A percentile compares a stretch with the other conserved stretches of the same genome.
Evolutionary conservation across 2,888 invertebrate genomes (phyloP).

Genomic region (Ochropleura leucogaster): DNA sequence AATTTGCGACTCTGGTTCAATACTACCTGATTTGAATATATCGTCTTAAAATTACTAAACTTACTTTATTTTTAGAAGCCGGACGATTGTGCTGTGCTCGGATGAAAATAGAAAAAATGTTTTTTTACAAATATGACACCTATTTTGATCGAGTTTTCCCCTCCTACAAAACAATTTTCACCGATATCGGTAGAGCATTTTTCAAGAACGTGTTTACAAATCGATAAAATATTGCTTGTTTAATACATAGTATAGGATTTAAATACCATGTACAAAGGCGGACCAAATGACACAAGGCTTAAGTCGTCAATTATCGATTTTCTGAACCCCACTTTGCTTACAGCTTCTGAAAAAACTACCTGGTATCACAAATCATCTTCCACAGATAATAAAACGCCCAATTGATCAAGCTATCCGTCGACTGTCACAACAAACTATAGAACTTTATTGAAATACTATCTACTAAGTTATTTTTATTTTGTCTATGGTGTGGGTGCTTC

Average conservation of each 20-base stretch:
- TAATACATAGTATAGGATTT: too few species aligned
- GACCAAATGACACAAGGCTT: not conserved
- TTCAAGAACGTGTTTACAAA: too few species aligned
- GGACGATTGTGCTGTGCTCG: too few species aligned
- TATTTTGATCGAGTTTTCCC: too few species aligned
- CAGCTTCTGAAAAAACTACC: not conserved
- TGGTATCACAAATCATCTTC: not conserved
- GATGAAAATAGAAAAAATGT: too few species aligned
- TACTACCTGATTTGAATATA: conserved; percentile 1
- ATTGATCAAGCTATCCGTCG: conserved; percentile 60
- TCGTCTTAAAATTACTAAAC: not conserved
- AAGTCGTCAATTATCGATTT: not conserved
- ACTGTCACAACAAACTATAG: conserved; percentile 19
- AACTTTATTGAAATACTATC: conserved; percentile 53
- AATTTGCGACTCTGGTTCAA: not conserved
- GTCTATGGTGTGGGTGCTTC: conserved; percentile 52
- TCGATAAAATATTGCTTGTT: too few species aligned
- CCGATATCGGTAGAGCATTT: too few species aligned
- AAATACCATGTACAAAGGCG: not conserved
- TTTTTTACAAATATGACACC: too few species aligned
- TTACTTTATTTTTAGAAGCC: not conserved
- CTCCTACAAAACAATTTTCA: too few species aligned
- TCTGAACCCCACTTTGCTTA: not conserved
- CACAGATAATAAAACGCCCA: conserved; percentile 5
- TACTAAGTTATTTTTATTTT: conserved; percentile 49